These are phyloP conservation scores for Aphodius granarius DNA, from an alignment of 2,888 invertebrate species.

Conservation along the genomic window DNA sequence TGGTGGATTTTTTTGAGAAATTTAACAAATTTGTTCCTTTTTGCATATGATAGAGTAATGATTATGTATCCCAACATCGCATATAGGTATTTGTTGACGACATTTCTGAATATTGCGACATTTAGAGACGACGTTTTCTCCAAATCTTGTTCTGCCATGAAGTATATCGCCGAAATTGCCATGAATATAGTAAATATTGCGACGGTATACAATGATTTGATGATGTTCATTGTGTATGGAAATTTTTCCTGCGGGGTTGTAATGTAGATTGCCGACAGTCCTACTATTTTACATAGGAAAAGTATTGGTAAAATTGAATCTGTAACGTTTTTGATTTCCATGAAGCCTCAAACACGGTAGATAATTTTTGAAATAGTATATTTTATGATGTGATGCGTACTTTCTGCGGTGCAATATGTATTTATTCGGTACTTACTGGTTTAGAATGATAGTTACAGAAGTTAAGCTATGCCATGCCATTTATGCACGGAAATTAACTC, in stretches of 20 bases:
- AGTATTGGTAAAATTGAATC: slow-evolving; percentile 3
- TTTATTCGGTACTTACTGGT: too few species aligned
- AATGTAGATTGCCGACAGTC: slow-evolving; percentile 17
- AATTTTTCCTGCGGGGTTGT: background rate
- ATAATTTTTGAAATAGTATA: background rate
- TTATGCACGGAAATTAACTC: background rate
- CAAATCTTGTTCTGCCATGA: background rate
- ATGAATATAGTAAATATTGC: slow-evolving; percentile 8
- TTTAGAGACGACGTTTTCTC: slow-evolving; percentile 15
- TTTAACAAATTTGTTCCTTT: slow-evolving; percentile 10
- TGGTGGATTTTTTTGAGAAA: slow-evolving; percentile 17
- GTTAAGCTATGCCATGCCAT: background rate
- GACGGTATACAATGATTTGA: slow-evolving; percentile 20
- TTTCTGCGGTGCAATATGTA: too few species aligned
- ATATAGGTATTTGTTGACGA: slow-evolving; percentile 24
- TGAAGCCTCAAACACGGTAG: background rate
- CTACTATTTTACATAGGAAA: slow-evolving; percentile 19
- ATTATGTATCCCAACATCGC: slow-evolving; percentile 19
- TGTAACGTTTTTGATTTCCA: background rate
- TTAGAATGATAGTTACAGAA: too few species aligned
- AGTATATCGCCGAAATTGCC: slow-evolving; percentile 2
- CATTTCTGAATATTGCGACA: slow-evolving; percentile 19
- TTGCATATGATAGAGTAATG: slow-evolving; percentile 14
- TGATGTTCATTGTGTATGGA: slow-evolving; percentile 13
- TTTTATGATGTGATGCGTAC: too few species aligned